phyloP scores from a whole-genome alignment of 2,888 invertebrate species.

The Sialis lutaria region DNA sequence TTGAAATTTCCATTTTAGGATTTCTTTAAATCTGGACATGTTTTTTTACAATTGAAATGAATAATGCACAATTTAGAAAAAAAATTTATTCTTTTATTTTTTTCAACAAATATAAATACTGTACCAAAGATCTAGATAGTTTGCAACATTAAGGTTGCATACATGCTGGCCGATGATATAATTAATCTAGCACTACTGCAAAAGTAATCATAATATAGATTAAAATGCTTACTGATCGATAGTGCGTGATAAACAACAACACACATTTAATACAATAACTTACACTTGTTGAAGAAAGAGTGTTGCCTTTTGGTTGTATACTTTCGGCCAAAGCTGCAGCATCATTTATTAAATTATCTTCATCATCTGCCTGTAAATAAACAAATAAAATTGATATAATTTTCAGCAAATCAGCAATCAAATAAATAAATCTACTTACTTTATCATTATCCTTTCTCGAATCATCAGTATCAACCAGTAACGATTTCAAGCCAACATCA shows the following conservation, averaged over 20 bases:
- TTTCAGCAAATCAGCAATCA: not conserved
- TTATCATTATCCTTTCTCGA: slow-evolving; percentile 12
- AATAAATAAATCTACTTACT: not conserved
- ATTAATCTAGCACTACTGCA: too few relatives aligned
- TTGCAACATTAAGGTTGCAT: too few relatives aligned
- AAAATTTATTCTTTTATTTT: too few relatives aligned
- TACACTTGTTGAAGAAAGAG: slow-evolving; percentile 80
- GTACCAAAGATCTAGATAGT: too few relatives aligned
- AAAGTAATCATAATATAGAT: too few relatives aligned
- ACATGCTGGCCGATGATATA: too few relatives aligned
- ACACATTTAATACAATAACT: slow-evolving; percentile 15
- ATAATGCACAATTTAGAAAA: slow-evolving; percentile 7
- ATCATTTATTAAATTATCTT: slow-evolving; percentile 67
- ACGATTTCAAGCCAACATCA: not conserved
- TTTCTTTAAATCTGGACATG: too few relatives aligned
- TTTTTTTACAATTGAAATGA: too few relatives aligned
- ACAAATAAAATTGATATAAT: not conserved
- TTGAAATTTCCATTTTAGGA: too few relatives aligned
- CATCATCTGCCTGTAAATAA: slow-evolving; percentile 27
- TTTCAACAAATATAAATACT: too few relatives aligned
- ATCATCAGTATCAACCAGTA: slow-evolving; percentile 18
- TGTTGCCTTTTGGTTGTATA: slow-evolving; percentile 96
- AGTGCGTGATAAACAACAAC: not conserved
- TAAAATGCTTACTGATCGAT: too few relatives aligned
- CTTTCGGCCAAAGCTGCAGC: slow-evolving; percentile 88